Evolutionary conservation across 2,797 vertebrate species (phyloP).

Genomic region (Caiman crocodilus): DNA sequence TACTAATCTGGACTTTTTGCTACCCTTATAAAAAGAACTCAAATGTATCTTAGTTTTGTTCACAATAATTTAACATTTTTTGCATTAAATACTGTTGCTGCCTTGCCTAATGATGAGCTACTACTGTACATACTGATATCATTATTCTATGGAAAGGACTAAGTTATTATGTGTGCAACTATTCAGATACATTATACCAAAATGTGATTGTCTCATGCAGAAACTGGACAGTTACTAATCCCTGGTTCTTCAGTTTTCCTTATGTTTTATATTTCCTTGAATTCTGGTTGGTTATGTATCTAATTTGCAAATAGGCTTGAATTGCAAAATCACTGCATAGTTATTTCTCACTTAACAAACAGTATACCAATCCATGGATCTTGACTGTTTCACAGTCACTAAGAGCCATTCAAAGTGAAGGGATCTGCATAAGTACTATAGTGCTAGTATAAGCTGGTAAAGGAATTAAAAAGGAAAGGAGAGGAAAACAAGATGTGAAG

Average conservation of each 20-base stretch:
- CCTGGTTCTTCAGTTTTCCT: rapidly evolving
- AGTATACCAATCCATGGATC: rapidly evolving
- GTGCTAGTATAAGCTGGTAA: not conserved
- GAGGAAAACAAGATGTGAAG: not conserved
- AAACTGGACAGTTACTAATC: not conserved
- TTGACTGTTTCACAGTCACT: not conserved
- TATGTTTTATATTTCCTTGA: rapidly evolving
- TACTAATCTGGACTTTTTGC: conserved; percentile 17
- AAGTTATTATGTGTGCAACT: not conserved
- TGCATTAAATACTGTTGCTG: not conserved
- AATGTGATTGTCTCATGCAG: not conserved
- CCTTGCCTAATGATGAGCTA: conserved; percentile 2
- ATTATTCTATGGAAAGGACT: not conserved
- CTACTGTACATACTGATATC: not conserved
- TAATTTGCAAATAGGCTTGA: rapidly evolving
- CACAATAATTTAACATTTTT: not conserved
- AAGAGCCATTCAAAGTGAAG: not conserved
- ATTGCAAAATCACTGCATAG: not conserved
- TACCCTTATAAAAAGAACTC: not conserved
- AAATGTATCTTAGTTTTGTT: not conserved
- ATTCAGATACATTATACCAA: not conserved
- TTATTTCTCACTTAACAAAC: rapidly evolving
- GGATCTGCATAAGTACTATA: rapidly evolving
- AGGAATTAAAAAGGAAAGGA: not conserved
- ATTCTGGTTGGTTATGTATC: not conserved